Base-by-base conservation (phyloP, 1,140 invertebrate genomes). In the Rhizoglyphus robini region DNA sequence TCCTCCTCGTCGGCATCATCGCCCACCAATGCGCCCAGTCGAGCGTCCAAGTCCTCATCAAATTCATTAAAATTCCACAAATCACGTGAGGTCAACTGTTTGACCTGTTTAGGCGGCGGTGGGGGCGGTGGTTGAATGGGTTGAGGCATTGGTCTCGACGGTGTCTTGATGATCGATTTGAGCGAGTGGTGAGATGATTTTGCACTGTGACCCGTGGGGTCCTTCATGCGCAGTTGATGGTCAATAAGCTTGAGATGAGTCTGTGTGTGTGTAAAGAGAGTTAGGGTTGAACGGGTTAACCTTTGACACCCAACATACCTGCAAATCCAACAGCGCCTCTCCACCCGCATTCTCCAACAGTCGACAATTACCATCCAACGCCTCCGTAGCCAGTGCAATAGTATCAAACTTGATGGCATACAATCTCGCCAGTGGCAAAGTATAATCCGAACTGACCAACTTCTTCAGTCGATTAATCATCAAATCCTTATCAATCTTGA, bases 381-480 rank as follows among this genome's bases (percentile, higher is more conserved):
- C 29, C 13, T 13, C 58, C 27, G 36, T 32, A 34, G 58, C 15
- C n/a, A 11, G 13, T 3, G 15, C n/a, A 18, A 60, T 60, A 5
- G 30, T 20, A 46, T 27, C 29, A 32, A 34, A 60, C 2, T 29
- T 18, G 2, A 29, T 18, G 2, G 58, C 58, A 60, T 60, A 60
- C 2, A 60, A n/a, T 60, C 58, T 1, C 23, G 58, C 3, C n/a
- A 60, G 29, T 60, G 58, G 58, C n/a, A 60, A n/a, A 5, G 58
- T 60, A 46, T 60, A 60, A 27, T 29, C 20, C 23, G 15, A 34
- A 34, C 30, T 13, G 13, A 60, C 15, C 3, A 60, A 27, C 29
- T 60, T 60, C 29, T 60, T 60, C 58, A 60, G 13, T n/a, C 58
- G 27, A n/a, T 29, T 29, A 4, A 60, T 29, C 27, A 60, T 11